Base-by-base conservation (phyloP, 1,140 invertebrate genomes). In the Bombus ignitus region DNA sequence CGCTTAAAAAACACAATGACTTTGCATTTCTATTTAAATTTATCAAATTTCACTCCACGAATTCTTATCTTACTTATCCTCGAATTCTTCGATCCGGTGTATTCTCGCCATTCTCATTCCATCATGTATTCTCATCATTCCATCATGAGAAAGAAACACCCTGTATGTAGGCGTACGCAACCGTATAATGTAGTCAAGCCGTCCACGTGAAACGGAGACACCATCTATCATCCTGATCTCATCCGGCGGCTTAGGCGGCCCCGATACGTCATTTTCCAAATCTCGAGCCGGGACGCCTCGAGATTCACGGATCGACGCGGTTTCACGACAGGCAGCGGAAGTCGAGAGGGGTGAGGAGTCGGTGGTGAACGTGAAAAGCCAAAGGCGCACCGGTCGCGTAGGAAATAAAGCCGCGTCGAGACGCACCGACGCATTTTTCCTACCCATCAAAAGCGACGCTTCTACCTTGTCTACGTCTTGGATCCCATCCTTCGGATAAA, bases 191-290 rank as follows among this genome's bases (percentile, higher is more conserved):
- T 84, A 90, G 87, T 84, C 44, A 81, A 83, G 85, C 65, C 76
- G 85, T 75, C 89, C 88, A 65, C 73, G 85, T 42, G 81, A 76
- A 89, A 80, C 81, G 77, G 86, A 72, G 83, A 91, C 90, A 89
- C 83, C 90, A 91, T 91, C 86, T 91, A 91, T 91, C 90, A 91
- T 91, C 81, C 53, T 81, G 88, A 86, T 91, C 87, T 89, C 88
- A 89, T 89, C 88, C 88, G 66, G 74, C 81, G 86, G 88, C 90
- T 91, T 87, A 87, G 75, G 85, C 85, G 88, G 89, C 88, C 88
- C 80, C 85, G 88, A 89, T 89, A 89, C 87, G 90, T 91, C 90
- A 89, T 87, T 90, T 89, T 89, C 84, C 87, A 89, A 91, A 90
- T 91, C 90, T 91, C 89, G 71, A 59, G 86, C 66, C 68, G 32